Percentiles rank a stretch among this genome's conserved stretches.
Evolutionary conservation across 1,140 invertebrate species (phyloP).

Genomic region (Calycopis cecrops): DNA sequence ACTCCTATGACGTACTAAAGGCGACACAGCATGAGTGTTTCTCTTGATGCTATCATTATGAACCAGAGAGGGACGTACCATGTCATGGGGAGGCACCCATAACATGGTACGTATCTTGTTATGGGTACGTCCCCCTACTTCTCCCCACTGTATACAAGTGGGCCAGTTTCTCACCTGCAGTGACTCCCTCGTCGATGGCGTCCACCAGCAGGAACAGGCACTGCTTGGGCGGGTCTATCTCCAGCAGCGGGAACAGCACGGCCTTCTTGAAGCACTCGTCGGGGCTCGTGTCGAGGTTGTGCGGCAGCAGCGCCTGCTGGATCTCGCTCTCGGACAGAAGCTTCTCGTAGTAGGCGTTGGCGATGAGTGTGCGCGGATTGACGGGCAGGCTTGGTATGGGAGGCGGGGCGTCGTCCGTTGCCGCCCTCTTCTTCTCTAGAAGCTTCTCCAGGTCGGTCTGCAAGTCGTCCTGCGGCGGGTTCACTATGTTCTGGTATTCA

Average conservation of each 20-base stretch:
- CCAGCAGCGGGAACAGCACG: slow-evolving; percentile 89
- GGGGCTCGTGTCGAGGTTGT: slow-evolving; percentile 87
- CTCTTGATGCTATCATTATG: no score
- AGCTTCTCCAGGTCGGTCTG: slow-evolving; percentile 37
- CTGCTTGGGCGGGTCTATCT: slow-evolving; percentile 88
- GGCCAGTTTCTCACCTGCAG: slow-evolving; percentile 44
- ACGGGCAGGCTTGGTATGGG: slow-evolving; percentile 78
- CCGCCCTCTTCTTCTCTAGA: slow-evolving; percentile 38
- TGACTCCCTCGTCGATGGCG: slow-evolving; percentile 87
- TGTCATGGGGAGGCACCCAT: no score
- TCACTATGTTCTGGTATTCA: slow-evolving; percentile 61
- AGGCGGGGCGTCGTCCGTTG: slow-evolving; percentile 63
- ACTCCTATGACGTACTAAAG: no score
- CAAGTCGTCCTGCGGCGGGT: slow-evolving; percentile 32
- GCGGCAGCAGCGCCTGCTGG: slow-evolving; percentile 80
- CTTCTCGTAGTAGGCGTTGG: slow-evolving; percentile 89
- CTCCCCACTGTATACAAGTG: no score
- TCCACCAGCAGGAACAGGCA: slow-evolving; percentile 92
- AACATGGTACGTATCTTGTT: no score
- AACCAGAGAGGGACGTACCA: no score
- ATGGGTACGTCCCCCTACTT: no score
- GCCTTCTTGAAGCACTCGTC: slow-evolving; percentile 94
- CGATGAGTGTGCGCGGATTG: slow-evolving; percentile 79
- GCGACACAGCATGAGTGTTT: no score
- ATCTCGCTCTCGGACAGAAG: slow-evolving; percentile 85